Evolutionary conservation across 1,140 invertebrate genomes (phyloP), one percentile per base, ranked within the genome.

Genomic region (Diorhabda elongata): DNA sequence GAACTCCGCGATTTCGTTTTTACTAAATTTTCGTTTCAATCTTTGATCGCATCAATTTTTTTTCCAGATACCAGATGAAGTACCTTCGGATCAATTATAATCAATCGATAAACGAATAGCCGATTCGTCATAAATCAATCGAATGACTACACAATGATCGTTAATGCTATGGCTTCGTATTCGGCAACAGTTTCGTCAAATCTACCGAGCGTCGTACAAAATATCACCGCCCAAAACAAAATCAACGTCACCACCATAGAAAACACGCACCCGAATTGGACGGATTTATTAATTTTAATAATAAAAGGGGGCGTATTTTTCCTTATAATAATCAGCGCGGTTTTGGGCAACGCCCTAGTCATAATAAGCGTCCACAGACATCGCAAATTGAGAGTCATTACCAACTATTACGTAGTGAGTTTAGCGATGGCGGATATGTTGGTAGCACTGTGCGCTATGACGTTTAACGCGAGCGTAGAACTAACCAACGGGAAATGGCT

Each of bases 351-450:
- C 83, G 89, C 92, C 1, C 82, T 95, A 65, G 92, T 95, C 71
- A 93, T 94, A 74, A 89, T 92, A 64, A 91, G 89, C 76, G 88
- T 92, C 56, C 87, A 90, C 66, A 83, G 88, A 5, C 90, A 91
- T 69, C 82, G 88, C 47, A 89, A 90, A 72, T 84, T 94, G 60
- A 85, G 93, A 3, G 91, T 95, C 64, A 92, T 95, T 71, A 98
- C 95, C 47, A 98, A 98, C 83, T 95, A 95, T 78, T 98, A 97
- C 83, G 94, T 98, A 64, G 95, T 97, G 43, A 96, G 94, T 45
- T 82, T 98, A 41, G 93, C 96, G 0, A 90, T 94, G 74, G 95
- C 96, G 4, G 96, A 98, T 80, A 89, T 96, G 80, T 83, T 97
- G 41, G 96, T 98, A 5, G 95, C 95, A 3, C 83, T 96, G 41